Conservation (phyloP, 2,113 vertebrate genomes). For the Isurus oxyrinchus region DNA sequence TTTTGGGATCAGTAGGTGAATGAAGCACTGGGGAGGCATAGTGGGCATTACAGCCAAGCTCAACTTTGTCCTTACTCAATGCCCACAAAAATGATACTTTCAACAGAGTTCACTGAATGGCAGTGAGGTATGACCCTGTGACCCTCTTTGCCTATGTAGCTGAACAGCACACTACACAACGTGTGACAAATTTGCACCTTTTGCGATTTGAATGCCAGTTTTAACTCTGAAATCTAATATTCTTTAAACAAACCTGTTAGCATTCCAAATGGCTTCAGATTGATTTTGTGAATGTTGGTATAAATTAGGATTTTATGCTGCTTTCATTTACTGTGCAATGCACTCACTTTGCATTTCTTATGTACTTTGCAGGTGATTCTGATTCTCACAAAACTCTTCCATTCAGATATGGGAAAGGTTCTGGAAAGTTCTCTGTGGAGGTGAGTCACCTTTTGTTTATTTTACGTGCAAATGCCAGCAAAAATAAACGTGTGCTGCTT, state of each 20-base stretch:
- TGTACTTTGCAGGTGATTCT: conserved; percentile 77
- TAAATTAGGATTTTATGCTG: neutral
- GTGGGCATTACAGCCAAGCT: no score
- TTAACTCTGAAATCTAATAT: neutral
- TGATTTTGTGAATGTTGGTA: neutral
- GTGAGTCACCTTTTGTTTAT: conserved; percentile 50
- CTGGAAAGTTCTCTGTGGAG: conserved; percentile 90
- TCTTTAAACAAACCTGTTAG: neutral
- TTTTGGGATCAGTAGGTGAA: neutral
- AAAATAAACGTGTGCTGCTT: neutral
- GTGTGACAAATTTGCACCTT: neutral
- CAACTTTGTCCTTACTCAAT: neutral
- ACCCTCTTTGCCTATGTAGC: neutral
- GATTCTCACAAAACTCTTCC: conserved; percentile 95
- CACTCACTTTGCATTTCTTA: conserved; percentile 34
- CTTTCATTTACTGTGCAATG: neutral
- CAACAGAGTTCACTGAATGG: neutral
- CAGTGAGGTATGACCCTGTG: neutral
- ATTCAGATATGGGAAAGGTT: conserved; percentile 90
- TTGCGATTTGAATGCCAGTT: neutral
- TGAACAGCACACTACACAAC: neutral
- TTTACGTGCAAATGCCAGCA: neutral
- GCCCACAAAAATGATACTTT: neutral
- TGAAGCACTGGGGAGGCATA: neutral
- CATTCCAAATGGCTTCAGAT: neutral